Conservation (phyloP, 2,113 vertebrate species). For the Xiphias gladius region DNA sequence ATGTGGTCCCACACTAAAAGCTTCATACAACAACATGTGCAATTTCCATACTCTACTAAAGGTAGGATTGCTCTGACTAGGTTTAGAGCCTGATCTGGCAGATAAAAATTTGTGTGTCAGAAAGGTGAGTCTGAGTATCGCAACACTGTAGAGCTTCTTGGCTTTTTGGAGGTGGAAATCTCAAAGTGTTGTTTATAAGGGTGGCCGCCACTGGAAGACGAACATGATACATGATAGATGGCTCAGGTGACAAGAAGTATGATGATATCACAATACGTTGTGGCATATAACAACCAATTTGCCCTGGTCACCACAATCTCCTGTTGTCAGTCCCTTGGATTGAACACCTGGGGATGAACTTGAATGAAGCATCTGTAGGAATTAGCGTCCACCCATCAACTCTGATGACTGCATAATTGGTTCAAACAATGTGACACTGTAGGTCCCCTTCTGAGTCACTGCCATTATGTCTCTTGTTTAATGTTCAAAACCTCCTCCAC, state of each 20-base stretch:
- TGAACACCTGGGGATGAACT: slow-evolving; percentile 6
- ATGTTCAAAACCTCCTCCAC: not conserved
- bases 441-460: not conserved
- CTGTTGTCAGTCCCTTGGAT: not conserved
- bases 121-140: not conserved
- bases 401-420: not conserved
- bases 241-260: slow-evolving; percentile 14
- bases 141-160: not conserved
- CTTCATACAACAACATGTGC: not conserved
- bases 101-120: slow-evolving; percentile 10
- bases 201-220: not conserved
- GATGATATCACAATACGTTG: slow-evolving; percentile 35
- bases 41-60: not conserved
- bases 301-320: slow-evolving; percentile 19
- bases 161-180: not conserved
- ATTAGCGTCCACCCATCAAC: not conserved
- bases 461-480: not conserved
- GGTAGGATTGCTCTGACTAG: slow-evolving; percentile 3
- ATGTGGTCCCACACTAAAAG: not conserved
- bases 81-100: not conserved
- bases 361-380: not conserved
- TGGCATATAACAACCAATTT: slow-evolving; percentile 41
- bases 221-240: slow-evolving; percentile 7
- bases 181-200: slow-evolving; percentile 24
- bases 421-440: slow-evolving; percentile 9